Conservation (phyloP, 2,888 invertebrate species). For the Aphodius sticticus region DNA sequence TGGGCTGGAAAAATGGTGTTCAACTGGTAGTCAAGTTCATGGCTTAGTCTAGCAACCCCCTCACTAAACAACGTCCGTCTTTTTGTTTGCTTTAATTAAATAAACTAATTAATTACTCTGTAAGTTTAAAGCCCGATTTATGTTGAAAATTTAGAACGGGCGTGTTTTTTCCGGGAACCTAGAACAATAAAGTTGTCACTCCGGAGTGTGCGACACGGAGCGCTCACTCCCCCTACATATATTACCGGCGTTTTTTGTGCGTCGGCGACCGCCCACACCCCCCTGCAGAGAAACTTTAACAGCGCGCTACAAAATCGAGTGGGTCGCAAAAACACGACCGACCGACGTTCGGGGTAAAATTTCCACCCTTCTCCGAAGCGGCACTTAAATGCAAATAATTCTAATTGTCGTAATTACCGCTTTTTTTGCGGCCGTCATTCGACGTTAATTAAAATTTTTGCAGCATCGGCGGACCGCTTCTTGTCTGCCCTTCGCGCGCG, state of each 20-base stretch:
- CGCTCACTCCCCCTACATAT: neutral
- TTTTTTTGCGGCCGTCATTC: slow-evolving; percentile 17
- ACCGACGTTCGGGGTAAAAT: neutral
- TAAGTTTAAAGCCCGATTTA: neutral
- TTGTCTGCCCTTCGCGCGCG: slow-evolving; percentile 8
- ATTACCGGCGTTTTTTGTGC: neutral
- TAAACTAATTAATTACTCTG: neutral
- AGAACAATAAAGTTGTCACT: neutral
- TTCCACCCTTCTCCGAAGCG: slow-evolving; percentile 10
- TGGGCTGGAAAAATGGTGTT: no score
- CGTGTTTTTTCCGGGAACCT: neutral
- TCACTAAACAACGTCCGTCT: no score
- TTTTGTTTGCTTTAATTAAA: neutral
- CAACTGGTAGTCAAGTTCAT: no score
- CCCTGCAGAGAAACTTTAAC: neutral
- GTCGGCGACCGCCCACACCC: neutral
- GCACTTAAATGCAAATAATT: slow-evolving; percentile 23
- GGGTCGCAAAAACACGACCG: neutral
- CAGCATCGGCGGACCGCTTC: slow-evolving; percentile 18
- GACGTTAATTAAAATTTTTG: slow-evolving; percentile 26
- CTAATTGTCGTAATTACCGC: slow-evolving; percentile 25
- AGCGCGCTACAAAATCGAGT: neutral
- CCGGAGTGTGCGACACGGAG: neutral
- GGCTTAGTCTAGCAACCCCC: no score
- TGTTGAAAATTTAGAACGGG: neutral